Base-by-base conservation (phyloP, 2,113 vertebrate species). In the Atrichornis clamosus region DNA sequence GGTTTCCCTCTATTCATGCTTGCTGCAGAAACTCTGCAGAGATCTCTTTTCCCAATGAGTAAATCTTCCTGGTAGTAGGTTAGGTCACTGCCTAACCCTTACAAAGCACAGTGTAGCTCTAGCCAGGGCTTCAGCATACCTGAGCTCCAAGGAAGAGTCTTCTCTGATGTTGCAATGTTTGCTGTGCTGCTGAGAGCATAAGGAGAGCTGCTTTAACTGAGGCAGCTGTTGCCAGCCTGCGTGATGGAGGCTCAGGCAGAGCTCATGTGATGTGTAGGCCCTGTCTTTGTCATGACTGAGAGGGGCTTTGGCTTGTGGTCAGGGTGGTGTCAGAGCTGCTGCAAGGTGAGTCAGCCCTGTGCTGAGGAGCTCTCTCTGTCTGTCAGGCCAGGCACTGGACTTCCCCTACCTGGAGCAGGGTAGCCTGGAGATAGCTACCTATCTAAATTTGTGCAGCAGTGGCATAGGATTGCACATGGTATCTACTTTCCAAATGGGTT, bases 211-310 rank as follows among this genome's bases (percentile, higher is more conserved):
- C 6, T 6, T 42, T 37, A 35, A 17, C n/a, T 18, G 55, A 11
- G 49, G n/a, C 35, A 52, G 28, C 59, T 42, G 12, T 67, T 60
- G 39, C 24, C 42, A 67, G 20, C 37, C 64, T 11, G 13, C 39
- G n/a, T 9, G 42, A 33, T 41, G 64, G 28, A 33, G 8, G 26
- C 46, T 41, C 21, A 11, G 35, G 30, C 44, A 18, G n/a, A n/a
- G 46, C 37, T 69, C 32, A 4, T 30, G 32, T 28, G 28, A 50
- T 0, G 0, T 20, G 9, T n/a, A n/a, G 47, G 18, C 82, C 20
- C 32, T 30, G 13, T 10, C 30, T 49, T 56, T 73, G 26, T 64
- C 12, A 18, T 7, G 53, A 12, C 41, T 39, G 32, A 22, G 58
- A 50, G 19, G 9, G 37, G 11, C 44, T 87, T 59, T 20, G n/a